Base-by-base conservation (phyloP, 2,888 invertebrate species). In the Empis stercorea region DNA sequence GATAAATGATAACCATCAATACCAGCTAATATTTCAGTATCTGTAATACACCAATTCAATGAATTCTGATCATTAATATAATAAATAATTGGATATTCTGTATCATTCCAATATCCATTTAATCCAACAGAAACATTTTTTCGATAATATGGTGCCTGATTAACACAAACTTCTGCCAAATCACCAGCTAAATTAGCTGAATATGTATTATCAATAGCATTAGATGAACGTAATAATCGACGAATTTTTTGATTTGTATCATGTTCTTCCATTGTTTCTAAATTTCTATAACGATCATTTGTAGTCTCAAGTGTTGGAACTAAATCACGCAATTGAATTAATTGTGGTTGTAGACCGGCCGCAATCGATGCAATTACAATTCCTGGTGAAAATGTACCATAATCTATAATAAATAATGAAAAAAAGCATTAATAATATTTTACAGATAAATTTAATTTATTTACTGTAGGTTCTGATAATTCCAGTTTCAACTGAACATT, bases 401-500 rank as follows among this genome's bases (percentile, higher is more conserved):
- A 81, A 4, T 72, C 52, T 52, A n/a, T n/a, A n/a, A n/a, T n/a
- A n/a, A n/a, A n/a, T n/a, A n/a, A n/a, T n/a, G n/a, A n/a, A n/a
- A n/a, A 13, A 30, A 14, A 36, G 16, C 23, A 43, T 32, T 34
- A 3, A 10, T 16, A 42, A 5, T 30, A 45, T 14, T 14, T n/a
- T 34, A 1, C 2, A 27, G 3, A 10, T 40, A 2, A 16, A 15
- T 11, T 17, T 3, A 37, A 6, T 14, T 14, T 10, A 45, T 37
- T 44, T 51, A 49, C 48, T 40, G 20, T 45, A 68, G 1, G 80
- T 78, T 58, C 76, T 71, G 10, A 83, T 67, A 1, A 80, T 77
- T 2, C 84, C 84, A 32, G 73, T 71, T 68, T 82, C 81, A 49
- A 78, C 70, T 0, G 82, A 81, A 59, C 82, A 82, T 55, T 73